A percentile compares a stretch with the other conserved stretches of the same genome.
Evolutionary conservation across 2,797 vertebrate genomes (phyloP).

Genomic region (Chiroxiphia lanceolata): DNA sequence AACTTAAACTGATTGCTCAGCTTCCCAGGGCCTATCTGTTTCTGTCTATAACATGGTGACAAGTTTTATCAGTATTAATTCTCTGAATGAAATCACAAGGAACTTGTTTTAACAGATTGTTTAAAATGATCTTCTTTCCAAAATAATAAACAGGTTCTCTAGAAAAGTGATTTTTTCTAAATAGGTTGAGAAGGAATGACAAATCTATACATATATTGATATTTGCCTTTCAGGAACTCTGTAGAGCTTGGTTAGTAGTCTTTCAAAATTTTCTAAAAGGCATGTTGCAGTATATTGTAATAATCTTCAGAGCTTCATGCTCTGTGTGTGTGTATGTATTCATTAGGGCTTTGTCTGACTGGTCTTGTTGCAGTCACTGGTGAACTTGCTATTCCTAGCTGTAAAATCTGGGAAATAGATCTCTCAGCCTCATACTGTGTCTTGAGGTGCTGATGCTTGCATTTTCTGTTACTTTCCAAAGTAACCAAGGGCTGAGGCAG

Average conservation of each 20-base stretch:
- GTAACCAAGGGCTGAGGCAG: background rate
- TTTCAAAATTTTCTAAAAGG: background rate
- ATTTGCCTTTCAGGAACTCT: background rate
- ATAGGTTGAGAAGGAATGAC: background rate
- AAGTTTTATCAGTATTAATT: background rate
- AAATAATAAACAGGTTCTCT: background rate
- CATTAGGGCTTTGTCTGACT: background rate
- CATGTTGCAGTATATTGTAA: background rate
- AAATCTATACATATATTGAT: background rate
- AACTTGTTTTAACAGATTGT: background rate
- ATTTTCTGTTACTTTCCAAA: background rate
- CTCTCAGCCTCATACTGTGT: background rate
- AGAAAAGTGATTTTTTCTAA: background rate
- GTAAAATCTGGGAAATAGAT: background rate
- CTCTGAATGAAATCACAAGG: background rate
- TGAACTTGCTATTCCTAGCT: background rate
- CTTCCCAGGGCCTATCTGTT: background rate
- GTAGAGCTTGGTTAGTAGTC: background rate
- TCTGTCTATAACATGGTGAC: background rate
- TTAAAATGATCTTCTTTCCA: background rate
- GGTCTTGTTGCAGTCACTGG: background rate
- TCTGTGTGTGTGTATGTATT: background rate
- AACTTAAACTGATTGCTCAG: background rate
- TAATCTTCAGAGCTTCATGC: background rate
- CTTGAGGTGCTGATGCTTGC: background rate